A percentile compares a stretch with the other conserved stretches of the same genome.
Conservation (phyloP, 2,797 vertebrate species). For the Ispidina picta region DNA sequence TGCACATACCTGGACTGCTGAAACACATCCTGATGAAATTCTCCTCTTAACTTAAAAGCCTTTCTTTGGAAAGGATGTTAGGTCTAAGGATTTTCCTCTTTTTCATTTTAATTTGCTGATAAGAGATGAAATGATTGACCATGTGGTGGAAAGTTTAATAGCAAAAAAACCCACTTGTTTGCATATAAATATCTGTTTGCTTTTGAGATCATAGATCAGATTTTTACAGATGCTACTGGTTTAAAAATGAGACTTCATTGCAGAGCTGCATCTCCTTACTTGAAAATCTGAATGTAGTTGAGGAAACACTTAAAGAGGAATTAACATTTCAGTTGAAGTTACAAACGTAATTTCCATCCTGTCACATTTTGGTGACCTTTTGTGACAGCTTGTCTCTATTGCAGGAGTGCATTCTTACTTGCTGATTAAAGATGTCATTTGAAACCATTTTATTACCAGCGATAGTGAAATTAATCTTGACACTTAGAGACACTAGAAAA, state of each 20-base stretch:
- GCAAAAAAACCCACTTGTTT: background rate
- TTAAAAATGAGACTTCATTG: slow-evolving; percentile 57
- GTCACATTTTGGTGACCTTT: slow-evolving; percentile 89
- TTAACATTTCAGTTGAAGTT: slow-evolving; percentile 90
- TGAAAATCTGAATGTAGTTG: slow-evolving; percentile 71
- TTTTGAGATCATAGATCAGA: background rate
- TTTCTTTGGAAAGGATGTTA: background rate
- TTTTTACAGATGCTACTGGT: slow-evolving; percentile 8
- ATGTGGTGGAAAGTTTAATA: background rate
- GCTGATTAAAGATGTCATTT: slow-evolving; percentile 92
- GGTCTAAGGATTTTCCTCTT: background rate
- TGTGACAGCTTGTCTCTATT: slow-evolving; percentile 90
- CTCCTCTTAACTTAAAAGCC: background rate
- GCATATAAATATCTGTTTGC: background rate
- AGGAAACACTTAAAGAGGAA: slow-evolving; percentile 81
- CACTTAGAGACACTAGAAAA: slow-evolving; percentile 85
- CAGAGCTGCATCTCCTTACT: slow-evolving; percentile 43
- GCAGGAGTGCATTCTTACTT: slow-evolving; percentile 84
- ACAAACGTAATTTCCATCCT: slow-evolving; percentile 87
- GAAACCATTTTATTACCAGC: slow-evolving; percentile 91
- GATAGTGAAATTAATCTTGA: slow-evolving; percentile 90
- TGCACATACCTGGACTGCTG: background rate
- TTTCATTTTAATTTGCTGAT: background rate
- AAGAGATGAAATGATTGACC: background rate
- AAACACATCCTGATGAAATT: background rate